phyloP scores from a whole-genome alignment of 1,140 invertebrate genomes.

The Neodiprion pinetum region DNA sequence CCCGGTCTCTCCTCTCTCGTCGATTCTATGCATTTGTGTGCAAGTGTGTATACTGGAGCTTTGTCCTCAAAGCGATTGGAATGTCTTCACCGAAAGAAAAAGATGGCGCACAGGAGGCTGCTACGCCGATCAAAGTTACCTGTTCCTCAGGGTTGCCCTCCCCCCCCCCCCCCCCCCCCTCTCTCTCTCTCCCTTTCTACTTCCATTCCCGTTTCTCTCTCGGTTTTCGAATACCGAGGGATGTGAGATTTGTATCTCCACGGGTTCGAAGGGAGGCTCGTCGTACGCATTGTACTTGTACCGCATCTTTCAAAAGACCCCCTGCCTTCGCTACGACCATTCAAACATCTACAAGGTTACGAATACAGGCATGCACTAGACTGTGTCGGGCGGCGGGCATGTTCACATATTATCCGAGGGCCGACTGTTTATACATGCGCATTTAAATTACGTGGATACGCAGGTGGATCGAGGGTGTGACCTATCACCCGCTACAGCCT shows the following conservation, averaged over 20 bases:
- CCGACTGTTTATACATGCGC: not conserved
- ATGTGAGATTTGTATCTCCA: not conserved
- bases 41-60: no score
- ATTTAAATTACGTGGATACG: not conserved
- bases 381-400: not conserved
- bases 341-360: not conserved
- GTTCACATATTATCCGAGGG: not conserved
- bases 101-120: not conserved
- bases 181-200: not conserved
- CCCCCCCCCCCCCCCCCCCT: not conserved
- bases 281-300: not conserved
- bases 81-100: not conserved
- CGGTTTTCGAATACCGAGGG: not conserved
- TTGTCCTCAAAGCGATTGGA: not conserved
- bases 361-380: not conserved
- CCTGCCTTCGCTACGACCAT: not conserved
- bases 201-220: not conserved
- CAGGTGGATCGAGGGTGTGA: not conserved
- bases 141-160: not conserved
- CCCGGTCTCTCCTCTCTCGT: not conserved
- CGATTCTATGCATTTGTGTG: no score
- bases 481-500: not conserved
- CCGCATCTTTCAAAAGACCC: conserved; percentile 6
- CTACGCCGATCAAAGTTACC: not conserved
- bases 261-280: not conserved